A percentile compares a stretch with the other conserved stretches of the same genome.
Evolutionary conservation across 2,888 invertebrate species (phyloP).

Genomic region (Mystacides longicornis): DNA sequence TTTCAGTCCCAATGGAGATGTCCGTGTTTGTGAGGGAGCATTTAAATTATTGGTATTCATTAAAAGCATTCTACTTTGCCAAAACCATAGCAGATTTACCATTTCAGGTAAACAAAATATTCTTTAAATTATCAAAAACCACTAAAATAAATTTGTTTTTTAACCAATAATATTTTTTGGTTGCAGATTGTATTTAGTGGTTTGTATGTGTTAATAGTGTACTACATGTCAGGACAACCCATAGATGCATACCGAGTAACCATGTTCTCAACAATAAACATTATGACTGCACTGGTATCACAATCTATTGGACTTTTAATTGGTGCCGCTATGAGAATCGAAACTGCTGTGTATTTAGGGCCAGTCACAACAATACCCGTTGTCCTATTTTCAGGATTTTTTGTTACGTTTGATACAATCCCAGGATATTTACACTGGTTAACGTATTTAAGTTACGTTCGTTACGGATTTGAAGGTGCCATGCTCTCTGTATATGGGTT

Average conservation of each 20-base stretch:
- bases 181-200: constrained; percentile 78
- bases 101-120: constrained; percentile 67
- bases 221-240: constrained; percentile 95
- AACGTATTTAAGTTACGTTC: constrained; percentile 83
- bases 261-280: constrained; percentile 65
- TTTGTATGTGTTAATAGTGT: constrained; percentile 83
- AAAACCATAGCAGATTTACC: constrained; percentile 95
- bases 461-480: constrained; percentile 89
- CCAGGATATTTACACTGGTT: constrained; percentile 84
- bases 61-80: constrained; percentile 94
- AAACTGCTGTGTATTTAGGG: constrained; percentile 70
- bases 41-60: constrained; percentile 94
- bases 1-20: constrained; percentile 91
- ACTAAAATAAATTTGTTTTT: neutral
- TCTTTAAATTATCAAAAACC: neutral
- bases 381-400: constrained; percentile 89
- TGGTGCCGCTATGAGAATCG: constrained; percentile 85
- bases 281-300: constrained; percentile 83
- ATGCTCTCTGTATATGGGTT: constrained; percentile 89
- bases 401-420: constrained; percentile 86
- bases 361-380: constrained; percentile 89
- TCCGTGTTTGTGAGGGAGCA: constrained; percentile 91
- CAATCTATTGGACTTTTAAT: constrained; percentile 89
- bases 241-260: constrained; percentile 74
- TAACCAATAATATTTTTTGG: neutral